Evolutionary conservation across 2,113 vertebrate species (phyloP).

Genomic region (Petrocephalus zakoni): DNA sequence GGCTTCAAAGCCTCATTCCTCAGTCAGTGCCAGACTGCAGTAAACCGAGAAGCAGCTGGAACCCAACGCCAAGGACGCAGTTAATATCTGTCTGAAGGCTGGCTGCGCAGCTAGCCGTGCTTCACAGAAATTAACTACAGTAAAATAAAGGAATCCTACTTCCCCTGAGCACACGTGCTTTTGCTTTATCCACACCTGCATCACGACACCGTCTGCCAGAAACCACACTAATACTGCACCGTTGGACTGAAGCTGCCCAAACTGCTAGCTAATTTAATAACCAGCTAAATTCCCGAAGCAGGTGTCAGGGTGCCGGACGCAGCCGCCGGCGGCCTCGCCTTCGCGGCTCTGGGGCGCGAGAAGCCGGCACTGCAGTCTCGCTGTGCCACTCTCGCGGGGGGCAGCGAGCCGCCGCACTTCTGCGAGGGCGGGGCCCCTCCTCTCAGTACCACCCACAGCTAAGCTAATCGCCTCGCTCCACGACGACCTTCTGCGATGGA

Average conservation of each 20-base stretch:
- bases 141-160: slow-evolving; percentile 26
- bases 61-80: background rate
- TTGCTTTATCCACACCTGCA: slow-evolving; percentile 27
- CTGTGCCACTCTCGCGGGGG: background rate
- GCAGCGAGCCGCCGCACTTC: background rate
- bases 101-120: background rate
- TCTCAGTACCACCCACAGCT: background rate
- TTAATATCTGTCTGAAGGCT: background rate
- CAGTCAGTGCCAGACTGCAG: background rate
- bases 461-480: background rate
- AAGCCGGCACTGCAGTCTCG: background rate
- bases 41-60: background rate
- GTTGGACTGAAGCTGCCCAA: background rate
- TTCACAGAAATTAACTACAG: slow-evolving; percentile 23
- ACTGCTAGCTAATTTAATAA: background rate
- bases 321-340: background rate
- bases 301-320: background rate
- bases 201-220: background rate
- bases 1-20: slow-evolving; percentile 28
- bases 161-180: slow-evolving; percentile 43
- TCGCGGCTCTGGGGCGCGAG: background rate
- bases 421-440: background rate
- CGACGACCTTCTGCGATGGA: background rate
- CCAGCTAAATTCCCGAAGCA: background rate
- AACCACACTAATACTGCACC: background rate